Evolutionary conservation across 2,797 vertebrate species (phyloP).

Genomic region (Amblyopsis hoosieri): DNA sequence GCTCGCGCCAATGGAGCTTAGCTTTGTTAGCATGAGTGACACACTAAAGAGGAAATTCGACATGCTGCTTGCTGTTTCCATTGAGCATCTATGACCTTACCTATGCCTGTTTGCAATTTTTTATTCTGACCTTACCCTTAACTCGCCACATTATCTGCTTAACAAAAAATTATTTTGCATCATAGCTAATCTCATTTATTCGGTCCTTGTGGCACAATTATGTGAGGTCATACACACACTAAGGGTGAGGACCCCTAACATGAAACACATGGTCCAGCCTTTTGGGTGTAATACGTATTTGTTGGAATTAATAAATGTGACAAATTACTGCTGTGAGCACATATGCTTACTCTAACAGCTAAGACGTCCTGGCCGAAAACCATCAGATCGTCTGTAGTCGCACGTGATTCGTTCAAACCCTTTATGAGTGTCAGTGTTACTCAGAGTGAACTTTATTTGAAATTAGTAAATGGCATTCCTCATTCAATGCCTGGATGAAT

Average conservation of each 20-base stretch:
- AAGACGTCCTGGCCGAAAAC: slow-evolving; percentile 28
- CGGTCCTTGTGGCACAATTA: slow-evolving; percentile 39
- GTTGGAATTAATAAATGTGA: slow-evolving; percentile 46
- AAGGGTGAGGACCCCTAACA: slow-evolving; percentile 42
- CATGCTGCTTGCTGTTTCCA: neutral
- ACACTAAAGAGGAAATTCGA: neutral
- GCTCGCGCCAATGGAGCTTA: too few species aligned
- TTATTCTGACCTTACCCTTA: neutral
- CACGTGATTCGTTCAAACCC: slow-evolving; percentile 32
- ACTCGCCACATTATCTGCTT: slow-evolving; percentile 21
- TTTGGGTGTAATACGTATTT: slow-evolving; percentile 47
- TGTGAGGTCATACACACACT: slow-evolving; percentile 48
- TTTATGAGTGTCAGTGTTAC: slow-evolving; percentile 45
- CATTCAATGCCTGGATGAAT: slow-evolving; percentile 36
- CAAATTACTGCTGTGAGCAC: slow-evolving; percentile 17
- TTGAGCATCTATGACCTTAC: neutral
- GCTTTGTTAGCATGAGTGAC: slow-evolving; percentile 1
- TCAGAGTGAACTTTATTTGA: slow-evolving; percentile 52
- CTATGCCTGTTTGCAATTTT: too few species aligned
- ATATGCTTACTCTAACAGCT: slow-evolving; percentile 4
- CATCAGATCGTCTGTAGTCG: slow-evolving; percentile 18
- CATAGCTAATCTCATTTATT: slow-evolving; percentile 46
- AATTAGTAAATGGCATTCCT: slow-evolving; percentile 36
- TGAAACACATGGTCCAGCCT: slow-evolving; percentile 48
- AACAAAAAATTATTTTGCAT: slow-evolving; percentile 26